These are phyloP conservation scores for Epicauta chinensis DNA, from an alignment of 1,140 invertebrate genomes.

Conservation along the genomic window DNA sequence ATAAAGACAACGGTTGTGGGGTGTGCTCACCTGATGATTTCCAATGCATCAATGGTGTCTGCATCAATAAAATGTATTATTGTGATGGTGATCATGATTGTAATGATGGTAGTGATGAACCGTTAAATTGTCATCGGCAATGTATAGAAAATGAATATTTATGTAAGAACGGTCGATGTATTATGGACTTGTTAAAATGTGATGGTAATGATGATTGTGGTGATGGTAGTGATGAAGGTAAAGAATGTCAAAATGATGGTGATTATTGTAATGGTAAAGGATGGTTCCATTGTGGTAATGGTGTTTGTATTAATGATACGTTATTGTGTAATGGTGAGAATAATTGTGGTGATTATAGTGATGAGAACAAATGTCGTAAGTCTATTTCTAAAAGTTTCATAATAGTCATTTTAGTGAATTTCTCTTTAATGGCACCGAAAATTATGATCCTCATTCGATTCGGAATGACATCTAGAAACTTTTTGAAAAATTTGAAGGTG, in stretches of 20 bases:
- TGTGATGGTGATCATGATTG: constrained; percentile 83
- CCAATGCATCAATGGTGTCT: constrained; percentile 39
- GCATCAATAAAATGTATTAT: constrained; percentile 33
- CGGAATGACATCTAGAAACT: no score
- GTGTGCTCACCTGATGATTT: constrained; percentile 45
- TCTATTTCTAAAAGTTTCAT: constrained; percentile 3
- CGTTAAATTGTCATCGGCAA: constrained; percentile 60
- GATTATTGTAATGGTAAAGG: constrained; percentile 34
- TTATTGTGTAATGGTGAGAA: constrained; percentile 65
- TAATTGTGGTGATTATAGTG: constrained; percentile 69
- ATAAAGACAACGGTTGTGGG: constrained; percentile 23
- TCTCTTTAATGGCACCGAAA: no score
- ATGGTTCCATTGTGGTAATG: constrained; percentile 54
- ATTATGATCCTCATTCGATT: no score
- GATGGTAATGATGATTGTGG: constrained; percentile 61
- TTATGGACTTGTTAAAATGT: constrained; percentile 51
- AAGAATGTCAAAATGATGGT: constrained; percentile 25
- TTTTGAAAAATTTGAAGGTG: no score
- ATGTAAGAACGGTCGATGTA: constrained; percentile 53
- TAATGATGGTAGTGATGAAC: constrained; percentile 71
- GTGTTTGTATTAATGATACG: constrained; percentile 60
- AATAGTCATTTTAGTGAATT: no score
- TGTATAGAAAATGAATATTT: constrained; percentile 45
- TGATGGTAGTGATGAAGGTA: constrained; percentile 54
- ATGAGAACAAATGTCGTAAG: constrained; percentile 59